Evolutionary conservation across 2,888 invertebrate species (phyloP).

Genomic region (Ischnus inquisitorius): DNA sequence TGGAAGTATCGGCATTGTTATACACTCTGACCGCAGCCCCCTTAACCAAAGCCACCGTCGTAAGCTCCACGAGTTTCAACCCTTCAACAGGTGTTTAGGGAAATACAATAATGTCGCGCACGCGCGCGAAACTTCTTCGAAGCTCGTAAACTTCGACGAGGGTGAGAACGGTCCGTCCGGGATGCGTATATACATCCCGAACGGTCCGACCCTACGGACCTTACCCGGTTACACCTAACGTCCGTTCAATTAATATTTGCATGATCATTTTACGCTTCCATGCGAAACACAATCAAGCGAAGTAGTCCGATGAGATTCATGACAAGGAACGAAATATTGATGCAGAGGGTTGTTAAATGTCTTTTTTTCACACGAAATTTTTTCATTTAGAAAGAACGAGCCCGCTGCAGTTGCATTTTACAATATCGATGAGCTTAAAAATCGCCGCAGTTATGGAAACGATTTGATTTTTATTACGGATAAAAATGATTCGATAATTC

Average conservation of each 20-base stretch:
- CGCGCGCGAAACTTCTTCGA: slow-evolving; percentile 82
- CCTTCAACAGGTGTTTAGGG: slow-evolving; percentile 85
- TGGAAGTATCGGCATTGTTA: slow-evolving; percentile 80
- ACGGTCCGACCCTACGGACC: slow-evolving; percentile 37
- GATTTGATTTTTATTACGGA: not conserved
- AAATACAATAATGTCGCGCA: slow-evolving; percentile 85
- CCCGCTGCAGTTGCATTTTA: not conserved
- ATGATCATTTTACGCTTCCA: slow-evolving; percentile 43
- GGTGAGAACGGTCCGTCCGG: slow-evolving; percentile 50
- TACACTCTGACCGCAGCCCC: slow-evolving; percentile 83
- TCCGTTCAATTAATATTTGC: slow-evolving; percentile 52
- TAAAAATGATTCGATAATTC: not conserved
- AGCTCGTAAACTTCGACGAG: slow-evolving; percentile 77
- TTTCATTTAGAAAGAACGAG: not conserved
- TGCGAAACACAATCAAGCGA: slow-evolving; percentile 1
- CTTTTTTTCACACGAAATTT: not conserved
- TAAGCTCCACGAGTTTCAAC: slow-evolving; percentile 81
- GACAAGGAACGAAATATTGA: not conserved
- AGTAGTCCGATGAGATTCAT: not conserved
- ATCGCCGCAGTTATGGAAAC: not conserved
- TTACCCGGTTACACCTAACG: slow-evolving; percentile 36
- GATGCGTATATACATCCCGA: slow-evolving; percentile 71
- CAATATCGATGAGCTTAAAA: not conserved
- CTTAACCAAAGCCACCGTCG: slow-evolving; percentile 76
- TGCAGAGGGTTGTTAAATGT: not conserved